phyloP scores from a whole-genome alignment of 2,113 vertebrate species.

The Python bivittatus region DNA sequence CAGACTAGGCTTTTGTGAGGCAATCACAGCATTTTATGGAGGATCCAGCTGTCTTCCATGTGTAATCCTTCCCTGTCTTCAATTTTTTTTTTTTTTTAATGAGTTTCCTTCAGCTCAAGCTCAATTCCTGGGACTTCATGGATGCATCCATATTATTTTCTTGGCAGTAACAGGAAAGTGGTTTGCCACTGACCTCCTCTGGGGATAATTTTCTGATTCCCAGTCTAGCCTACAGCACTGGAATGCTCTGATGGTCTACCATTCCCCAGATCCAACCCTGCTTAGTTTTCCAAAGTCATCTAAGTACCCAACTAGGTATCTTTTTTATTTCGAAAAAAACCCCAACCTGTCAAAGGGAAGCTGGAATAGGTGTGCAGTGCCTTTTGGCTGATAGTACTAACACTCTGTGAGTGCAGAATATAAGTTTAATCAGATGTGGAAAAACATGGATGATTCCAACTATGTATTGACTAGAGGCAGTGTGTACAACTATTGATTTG shows the following conservation, averaged over 20 bases:
- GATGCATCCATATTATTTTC: neutral
- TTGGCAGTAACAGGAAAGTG: neutral
- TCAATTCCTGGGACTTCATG: neutral
- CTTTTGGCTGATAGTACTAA: neutral
- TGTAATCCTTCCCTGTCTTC: neutral
- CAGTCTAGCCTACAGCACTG: neutral
- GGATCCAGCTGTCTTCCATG: neutral
- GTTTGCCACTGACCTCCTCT: neutral
- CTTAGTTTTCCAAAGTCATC: neutral
- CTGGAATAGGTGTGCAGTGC: neutral
- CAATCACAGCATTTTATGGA: neutral
- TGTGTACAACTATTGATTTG: neutral
- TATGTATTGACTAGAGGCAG: neutral
- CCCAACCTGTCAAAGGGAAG: neutral
- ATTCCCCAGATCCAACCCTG: neutral
- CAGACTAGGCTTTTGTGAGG: neutral
- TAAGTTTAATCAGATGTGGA: neutral
- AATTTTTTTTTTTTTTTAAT: neutral
- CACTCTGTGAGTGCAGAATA: neutral
- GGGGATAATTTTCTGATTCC: neutral
- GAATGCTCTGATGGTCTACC: neutral
- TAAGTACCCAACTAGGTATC: neutral
- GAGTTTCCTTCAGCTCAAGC: neutral
- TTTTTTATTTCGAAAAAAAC: neutral
- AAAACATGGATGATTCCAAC: neutral